Evolutionary conservation across 2,113 vertebrate genomes (phyloP).

Genomic region (Salvelinus fontinalis): DNA sequence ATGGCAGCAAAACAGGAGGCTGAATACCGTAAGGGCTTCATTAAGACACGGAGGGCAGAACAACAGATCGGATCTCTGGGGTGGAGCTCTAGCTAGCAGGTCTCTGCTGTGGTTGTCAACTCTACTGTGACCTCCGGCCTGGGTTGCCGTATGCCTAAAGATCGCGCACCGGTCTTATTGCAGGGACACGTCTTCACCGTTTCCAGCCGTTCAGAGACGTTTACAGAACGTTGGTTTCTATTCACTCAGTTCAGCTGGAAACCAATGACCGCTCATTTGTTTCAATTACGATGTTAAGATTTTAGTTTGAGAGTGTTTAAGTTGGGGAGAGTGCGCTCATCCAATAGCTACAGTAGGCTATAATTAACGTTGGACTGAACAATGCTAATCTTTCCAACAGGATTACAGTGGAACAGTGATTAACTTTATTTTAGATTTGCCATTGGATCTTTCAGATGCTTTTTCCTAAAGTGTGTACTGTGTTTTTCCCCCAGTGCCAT

Average conservation of each 20-base stretch:
- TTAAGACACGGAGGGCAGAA: constrained; percentile 47
- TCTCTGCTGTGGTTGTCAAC: constrained; percentile 19
- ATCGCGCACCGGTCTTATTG: neutral
- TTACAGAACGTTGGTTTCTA: neutral
- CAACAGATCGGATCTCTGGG: constrained; percentile 49
- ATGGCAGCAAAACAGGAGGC: constrained; percentile 33
- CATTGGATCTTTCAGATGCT: constrained; percentile 37
- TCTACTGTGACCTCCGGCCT: neutral
- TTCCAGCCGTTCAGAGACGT: neutral
- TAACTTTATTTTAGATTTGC: constrained; percentile 5
- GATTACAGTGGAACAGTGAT: neutral
- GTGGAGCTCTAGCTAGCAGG: neutral
- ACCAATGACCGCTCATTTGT: too few relatives aligned
- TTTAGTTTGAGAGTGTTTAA: neutral
- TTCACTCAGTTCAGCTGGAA: neutral
- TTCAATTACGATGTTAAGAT: neutral
- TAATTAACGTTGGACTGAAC: too few relatives aligned
- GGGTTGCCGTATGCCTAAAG: neutral
- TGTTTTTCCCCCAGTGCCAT: constrained; percentile 29
- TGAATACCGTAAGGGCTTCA: constrained; percentile 47
- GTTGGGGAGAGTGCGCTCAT: neutral
- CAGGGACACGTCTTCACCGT: neutral
- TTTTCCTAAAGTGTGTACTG: constrained; percentile 35
- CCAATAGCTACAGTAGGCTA: neutral
- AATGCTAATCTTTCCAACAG: neutral